Conservation (phyloP, 2,797 vertebrate species). For the Galagoides demidoff region DNA sequence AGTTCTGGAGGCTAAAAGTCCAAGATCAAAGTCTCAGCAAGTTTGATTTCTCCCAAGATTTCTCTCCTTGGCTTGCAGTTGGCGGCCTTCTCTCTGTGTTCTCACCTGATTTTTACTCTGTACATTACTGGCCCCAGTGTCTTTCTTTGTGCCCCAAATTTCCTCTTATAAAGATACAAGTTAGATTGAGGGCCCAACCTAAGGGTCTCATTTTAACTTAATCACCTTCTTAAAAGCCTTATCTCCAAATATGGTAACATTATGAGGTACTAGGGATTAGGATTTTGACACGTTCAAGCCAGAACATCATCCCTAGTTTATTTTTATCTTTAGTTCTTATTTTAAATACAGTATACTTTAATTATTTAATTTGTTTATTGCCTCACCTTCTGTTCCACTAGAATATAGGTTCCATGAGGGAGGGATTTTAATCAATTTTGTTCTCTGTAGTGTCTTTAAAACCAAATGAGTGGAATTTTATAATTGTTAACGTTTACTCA, state of each 20-base stretch:
- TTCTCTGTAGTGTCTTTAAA: slow-evolving; percentile 26
- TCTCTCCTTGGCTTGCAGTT: not conserved
- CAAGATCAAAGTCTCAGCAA: not conserved
- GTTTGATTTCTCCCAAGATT: not conserved
- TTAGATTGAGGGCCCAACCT: not conserved
- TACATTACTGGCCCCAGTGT: not conserved
- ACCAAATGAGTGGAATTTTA: slow-evolving; percentile 25
- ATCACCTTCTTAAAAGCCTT: not conserved
- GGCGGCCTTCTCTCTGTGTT: not conserved
- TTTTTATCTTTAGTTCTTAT: slow-evolving; percentile 32
- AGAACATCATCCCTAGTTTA: not conserved
- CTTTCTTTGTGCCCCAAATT: not conserved
- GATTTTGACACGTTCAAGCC: not conserved
- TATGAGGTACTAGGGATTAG: not conserved
- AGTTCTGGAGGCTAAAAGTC: not conserved
- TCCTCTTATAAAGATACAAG: not conserved
- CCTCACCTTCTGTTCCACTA: not conserved
- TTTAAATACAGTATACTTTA: not conserved
- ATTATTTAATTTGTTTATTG: slow-evolving; percentile 38
- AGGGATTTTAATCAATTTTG: not conserved
- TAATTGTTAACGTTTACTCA: not conserved
- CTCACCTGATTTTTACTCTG: not conserved
- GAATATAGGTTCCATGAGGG: not conserved
- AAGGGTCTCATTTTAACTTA: not conserved
- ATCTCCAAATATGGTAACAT: not conserved